Conservation (phyloP, 2,113 vertebrate genomes). For the Gambusia holbrooki region DNA sequence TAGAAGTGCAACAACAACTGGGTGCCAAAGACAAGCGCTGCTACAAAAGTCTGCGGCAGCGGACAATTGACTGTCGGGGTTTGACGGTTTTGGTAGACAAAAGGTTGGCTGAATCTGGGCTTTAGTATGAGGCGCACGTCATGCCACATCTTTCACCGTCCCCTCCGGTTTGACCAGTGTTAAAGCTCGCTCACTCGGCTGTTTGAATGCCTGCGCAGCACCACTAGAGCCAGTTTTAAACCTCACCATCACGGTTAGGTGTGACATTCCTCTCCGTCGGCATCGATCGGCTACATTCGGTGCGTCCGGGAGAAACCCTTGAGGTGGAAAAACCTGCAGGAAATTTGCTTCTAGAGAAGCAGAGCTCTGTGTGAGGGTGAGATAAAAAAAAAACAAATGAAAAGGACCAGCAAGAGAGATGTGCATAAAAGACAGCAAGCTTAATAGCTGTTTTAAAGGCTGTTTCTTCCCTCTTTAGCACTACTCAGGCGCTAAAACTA, state of each 20-base stretch:
- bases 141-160: conserved; percentile 68
- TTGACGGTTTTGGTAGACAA: conserved; percentile 14
- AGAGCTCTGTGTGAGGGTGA: conserved; percentile 41
- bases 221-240: conserved; percentile 44
- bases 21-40: conserved; percentile 15
- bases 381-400: not conserved
- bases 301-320: conserved; percentile 39
- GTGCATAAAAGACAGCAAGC: conserved; percentile 11
- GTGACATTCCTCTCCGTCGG: conserved; percentile 30
- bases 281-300: conserved; percentile 32
- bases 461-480: conserved; percentile 35
- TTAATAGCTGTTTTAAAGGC: conserved; percentile 37
- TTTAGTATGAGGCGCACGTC: conserved; percentile 70
- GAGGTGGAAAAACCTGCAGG: conserved; percentile 28
- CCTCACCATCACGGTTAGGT: conserved; percentile 30
- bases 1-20: conserved; percentile 6
- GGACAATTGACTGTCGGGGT: conserved; percentile 30
- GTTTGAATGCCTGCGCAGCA: conserved; percentile 42
- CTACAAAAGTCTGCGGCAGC: conserved; percentile 21
- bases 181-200: conserved; percentile 41
- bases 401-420: conserved; percentile 18
- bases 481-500: conserved; percentile 41
- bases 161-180: conserved; percentile 52
- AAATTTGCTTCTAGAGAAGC: conserved; percentile 40
- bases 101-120: conserved; percentile 71